A percentile compares a stretch with the other conserved stretches of the same genome.
phyloP scores from a whole-genome alignment of 2,797 vertebrate genomes.

The Balearica regulorum region DNA sequence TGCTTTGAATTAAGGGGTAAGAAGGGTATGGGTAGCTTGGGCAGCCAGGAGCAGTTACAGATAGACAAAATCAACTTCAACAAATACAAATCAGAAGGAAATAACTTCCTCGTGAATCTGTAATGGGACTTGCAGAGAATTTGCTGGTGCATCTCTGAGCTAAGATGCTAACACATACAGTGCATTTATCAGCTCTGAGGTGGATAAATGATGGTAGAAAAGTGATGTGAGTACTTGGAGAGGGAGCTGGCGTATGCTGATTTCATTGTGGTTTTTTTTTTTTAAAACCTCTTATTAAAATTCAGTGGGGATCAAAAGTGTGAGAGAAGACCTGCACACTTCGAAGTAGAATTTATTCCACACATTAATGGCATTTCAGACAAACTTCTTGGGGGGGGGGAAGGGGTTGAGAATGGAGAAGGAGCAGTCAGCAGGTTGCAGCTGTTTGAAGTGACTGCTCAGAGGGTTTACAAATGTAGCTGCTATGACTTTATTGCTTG shows the following conservation, averaged over 20 bases:
- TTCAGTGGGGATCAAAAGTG: background rate
- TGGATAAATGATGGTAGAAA: background rate
- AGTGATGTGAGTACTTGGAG: background rate
- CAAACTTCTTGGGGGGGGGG: background rate
- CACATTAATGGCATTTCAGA: background rate
- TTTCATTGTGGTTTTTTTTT: background rate
- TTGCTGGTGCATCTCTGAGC: background rate
- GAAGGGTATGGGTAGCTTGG: background rate
- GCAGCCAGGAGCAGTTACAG: background rate
- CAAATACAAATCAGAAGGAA: background rate
- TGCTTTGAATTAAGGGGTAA: background rate
- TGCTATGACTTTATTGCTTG: background rate
- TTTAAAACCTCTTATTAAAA: background rate
- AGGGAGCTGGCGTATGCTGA: background rate
- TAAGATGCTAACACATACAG: background rate
- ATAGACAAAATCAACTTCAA: background rate
- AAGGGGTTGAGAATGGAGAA: background rate
- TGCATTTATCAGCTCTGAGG: background rate
- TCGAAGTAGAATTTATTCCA: background rate
- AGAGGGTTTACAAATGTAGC: constrained; percentile 3
- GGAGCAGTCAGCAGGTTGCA: background rate
- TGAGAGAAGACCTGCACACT: background rate
- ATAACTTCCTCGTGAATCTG: background rate
- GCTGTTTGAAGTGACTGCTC: background rate
- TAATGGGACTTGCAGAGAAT: background rate